Evolutionary conservation across 1,140 invertebrate genomes (phyloP).

Genomic region (Brachionus plicatilis): DNA sequence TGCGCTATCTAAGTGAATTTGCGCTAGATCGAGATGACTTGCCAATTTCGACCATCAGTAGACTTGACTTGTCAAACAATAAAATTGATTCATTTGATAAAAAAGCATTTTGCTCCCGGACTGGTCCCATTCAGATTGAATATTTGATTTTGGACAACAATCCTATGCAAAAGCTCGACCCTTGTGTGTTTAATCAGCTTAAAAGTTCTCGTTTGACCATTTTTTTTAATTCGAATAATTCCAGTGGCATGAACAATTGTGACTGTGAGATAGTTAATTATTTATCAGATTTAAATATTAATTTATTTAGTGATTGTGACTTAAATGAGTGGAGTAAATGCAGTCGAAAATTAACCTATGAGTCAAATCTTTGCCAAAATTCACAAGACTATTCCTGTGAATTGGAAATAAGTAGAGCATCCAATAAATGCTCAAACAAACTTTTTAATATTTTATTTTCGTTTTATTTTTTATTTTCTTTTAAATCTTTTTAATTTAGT

Average conservation of each 20-base stretch:
- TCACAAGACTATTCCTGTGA: neutral
- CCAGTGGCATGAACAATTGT: neutral
- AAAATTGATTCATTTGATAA: conserved; percentile 5
- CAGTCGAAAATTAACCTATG: neutral
- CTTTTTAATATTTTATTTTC: neutral
- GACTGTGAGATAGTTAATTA: conserved; percentile 26
- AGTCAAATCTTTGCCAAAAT: neutral
- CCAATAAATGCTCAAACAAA: neutral
- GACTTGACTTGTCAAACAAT: conserved; percentile 13
- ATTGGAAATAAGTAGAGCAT: neutral
- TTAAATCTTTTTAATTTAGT: neutral
- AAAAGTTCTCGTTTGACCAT: neutral
- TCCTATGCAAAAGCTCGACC: neutral
- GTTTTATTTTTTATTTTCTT: neutral
- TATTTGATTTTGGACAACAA: conserved; percentile 16
- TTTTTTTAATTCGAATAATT: conserved; percentile 22
- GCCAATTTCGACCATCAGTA: neutral
- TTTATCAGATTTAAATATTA: conserved; percentile 16
- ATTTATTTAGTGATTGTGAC: conserved; percentile 36
- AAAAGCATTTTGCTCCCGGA: neutral
- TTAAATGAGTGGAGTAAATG: neutral
- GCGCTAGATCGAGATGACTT: neutral
- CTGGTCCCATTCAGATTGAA: neutral
- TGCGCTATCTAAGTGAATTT: neutral
- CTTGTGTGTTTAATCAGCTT: conserved; percentile 8